phyloP scores from a whole-genome alignment of 2,797 vertebrate genomes.

The Orestias chungarensis region DNA sequence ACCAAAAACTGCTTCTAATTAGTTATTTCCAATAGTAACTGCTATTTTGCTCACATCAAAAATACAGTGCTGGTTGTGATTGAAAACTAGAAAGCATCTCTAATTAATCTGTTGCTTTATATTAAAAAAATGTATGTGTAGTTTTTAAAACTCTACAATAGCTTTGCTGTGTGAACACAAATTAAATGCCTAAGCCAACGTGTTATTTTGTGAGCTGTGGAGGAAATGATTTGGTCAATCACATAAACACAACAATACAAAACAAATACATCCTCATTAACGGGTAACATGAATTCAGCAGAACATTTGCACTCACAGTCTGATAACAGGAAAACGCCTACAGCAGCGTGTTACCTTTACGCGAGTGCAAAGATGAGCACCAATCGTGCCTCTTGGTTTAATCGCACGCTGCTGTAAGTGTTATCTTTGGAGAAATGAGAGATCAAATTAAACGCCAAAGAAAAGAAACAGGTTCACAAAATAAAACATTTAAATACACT shows the following conservation, averaged over 20 bases:
- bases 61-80: neutral
- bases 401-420: conserved; percentile 77
- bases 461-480: conserved; percentile 79
- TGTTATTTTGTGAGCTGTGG: conserved; percentile 50
- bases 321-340: conserved; percentile 75
- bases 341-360: conserved; percentile 72
- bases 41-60: neutral
- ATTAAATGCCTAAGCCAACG: conserved; percentile 26
- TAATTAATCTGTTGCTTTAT: neutral
- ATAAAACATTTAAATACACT: conserved; percentile 81
- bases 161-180: conserved; percentile 33
- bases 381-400: conserved; percentile 40
- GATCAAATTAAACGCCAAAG: conserved; percentile 77
- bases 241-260: conserved; percentile 73
- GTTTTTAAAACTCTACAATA: conserved; percentile 4
- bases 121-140: neutral
- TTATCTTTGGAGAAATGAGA: conserved; percentile 72
- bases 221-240: conserved; percentile 65
- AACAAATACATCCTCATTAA: conserved; percentile 76
- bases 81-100: neutral
- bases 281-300: conserved; percentile 70
- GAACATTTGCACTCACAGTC: conserved; percentile 80
- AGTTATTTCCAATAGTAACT: neutral
- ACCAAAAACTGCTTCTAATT: neutral
- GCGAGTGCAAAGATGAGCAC: conserved; percentile 18